phyloP scores from a whole-genome alignment of 1,140 invertebrate species.

The Drosophila baimaii region DNA sequence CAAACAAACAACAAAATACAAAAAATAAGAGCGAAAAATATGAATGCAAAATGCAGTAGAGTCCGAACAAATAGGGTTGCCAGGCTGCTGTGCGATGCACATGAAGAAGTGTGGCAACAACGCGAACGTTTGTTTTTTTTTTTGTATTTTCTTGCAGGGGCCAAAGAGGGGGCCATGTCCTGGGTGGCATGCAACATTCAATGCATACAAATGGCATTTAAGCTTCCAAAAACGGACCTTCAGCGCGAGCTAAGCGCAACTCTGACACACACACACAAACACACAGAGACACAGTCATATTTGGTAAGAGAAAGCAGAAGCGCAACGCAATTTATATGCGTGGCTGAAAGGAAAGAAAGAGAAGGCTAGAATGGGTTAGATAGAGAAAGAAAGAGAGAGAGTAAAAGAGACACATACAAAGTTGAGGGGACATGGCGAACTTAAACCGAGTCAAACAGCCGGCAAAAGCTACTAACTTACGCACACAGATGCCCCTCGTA shows the following conservation, averaged over 20 bases:
- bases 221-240: slow-evolving; percentile 59
- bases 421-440: slow-evolving; percentile 51
- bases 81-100: slow-evolving; percentile 60
- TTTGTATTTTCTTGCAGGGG: slow-evolving; percentile 43
- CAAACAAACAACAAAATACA: slow-evolving; percentile 28
- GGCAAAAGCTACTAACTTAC: slow-evolving; percentile 79
- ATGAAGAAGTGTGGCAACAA: slow-evolving; percentile 72
- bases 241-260: slow-evolving; percentile 72
- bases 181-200: slow-evolving; percentile 77
- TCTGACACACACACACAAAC: slow-evolving; percentile 43
- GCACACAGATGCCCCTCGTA: slow-evolving; percentile 30
- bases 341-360: slow-evolving; percentile 33
- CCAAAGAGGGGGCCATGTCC: slow-evolving; percentile 2
- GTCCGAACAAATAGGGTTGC: slow-evolving; percentile 50
- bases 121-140: slow-evolving; percentile 52
- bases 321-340: slow-evolving; percentile 53
- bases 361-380: slow-evolving; percentile 19
- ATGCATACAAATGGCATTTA: slow-evolving; percentile 84
- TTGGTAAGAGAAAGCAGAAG: slow-evolving; percentile 4
- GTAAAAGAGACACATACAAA: slow-evolving; percentile 22
- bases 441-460: slow-evolving; percentile 78
- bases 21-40: slow-evolving; percentile 46
- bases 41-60: slow-evolving; percentile 48
- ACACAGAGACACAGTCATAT: slow-evolving; percentile 6
- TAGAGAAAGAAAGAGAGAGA: slow-evolving; percentile 22